Evolutionary conservation across 1,140 invertebrate species (phyloP).

Genomic region (Brachionus sp.): DNA sequence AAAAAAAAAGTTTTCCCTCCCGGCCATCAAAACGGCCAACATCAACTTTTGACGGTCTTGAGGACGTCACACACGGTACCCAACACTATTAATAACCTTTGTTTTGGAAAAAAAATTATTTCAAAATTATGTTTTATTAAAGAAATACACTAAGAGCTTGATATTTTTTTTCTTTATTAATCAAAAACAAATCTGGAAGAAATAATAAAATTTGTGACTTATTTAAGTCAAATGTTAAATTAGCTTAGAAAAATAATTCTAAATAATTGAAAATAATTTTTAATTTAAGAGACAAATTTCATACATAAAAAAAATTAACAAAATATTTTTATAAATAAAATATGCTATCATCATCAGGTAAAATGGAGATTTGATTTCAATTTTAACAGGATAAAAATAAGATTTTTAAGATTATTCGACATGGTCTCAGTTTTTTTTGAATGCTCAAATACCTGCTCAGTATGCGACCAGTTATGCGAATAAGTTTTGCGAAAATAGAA

Average conservation of each 20-base stretch:
- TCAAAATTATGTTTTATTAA: too few species aligned
- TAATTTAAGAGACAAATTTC: not conserved
- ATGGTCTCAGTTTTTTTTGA: slow-evolving; percentile 75
- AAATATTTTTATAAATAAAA: not conserved
- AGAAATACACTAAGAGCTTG: too few species aligned
- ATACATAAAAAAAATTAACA: not conserved
- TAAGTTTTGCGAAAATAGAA: slow-evolving; percentile 76
- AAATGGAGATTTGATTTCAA: not conserved
- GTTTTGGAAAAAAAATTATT: too few species aligned
- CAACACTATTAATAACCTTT: too few species aligned
- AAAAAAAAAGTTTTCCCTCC: too few species aligned
- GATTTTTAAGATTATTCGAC: slow-evolving; percentile 5
- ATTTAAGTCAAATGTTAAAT: not conserved
- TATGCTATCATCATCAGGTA: slow-evolving; percentile 23
- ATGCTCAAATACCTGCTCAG: slow-evolving; percentile 71
- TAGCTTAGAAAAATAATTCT: not conserved
- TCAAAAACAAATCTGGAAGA: not conserved
- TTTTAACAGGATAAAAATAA: not conserved
- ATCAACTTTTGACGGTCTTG: too few species aligned
- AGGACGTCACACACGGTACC: too few species aligned
- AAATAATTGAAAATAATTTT: not conserved
- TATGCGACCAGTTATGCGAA: slow-evolving; percentile 74
- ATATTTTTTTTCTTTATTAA: not conserved
- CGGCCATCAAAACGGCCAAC: too few species aligned
- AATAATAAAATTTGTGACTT: not conserved